A percentile compares a stretch with the other conserved stretches of the same genome.
Conservation (phyloP, 2,113 vertebrate species). For the Malurus alboscapulatus region DNA sequence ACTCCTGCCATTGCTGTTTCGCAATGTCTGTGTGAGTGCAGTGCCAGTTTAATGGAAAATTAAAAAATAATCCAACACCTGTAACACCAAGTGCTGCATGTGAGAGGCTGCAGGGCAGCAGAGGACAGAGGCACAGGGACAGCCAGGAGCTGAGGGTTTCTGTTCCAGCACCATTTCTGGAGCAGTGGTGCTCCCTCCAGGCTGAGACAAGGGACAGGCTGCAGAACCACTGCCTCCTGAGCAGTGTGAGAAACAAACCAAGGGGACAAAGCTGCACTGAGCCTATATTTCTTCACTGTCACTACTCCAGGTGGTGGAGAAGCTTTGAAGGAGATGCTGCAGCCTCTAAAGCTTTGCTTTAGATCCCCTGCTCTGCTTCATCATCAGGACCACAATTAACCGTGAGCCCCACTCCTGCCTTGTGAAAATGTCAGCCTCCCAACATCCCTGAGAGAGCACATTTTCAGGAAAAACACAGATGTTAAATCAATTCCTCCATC, state of each 20-base stretch:
- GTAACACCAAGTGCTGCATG: neutral
- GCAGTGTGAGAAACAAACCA: neutral
- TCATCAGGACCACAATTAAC: neutral
- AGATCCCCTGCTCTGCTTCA: neutral
- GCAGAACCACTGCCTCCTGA: neutral
- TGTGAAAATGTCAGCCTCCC: constrained; percentile 48
- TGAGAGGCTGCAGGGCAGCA: neutral
- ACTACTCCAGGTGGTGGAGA: neutral
- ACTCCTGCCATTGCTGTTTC: accelerated
- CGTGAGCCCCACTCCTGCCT: neutral
- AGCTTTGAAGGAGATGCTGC: neutral
- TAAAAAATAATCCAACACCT: neutral
- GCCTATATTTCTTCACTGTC: accelerated
- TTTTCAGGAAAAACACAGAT: constrained; percentile 45
- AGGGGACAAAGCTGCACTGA: neutral
- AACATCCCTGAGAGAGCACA: neutral
- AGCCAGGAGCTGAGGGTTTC: neutral
- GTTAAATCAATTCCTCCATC: constrained; percentile 32
- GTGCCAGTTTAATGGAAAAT: neutral
- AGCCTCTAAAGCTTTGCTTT: neutral
- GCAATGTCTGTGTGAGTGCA: neutral
- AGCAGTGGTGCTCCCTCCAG: neutral
- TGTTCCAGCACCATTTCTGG: accelerated
- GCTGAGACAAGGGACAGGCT: neutral
- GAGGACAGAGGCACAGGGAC: neutral